These are phyloP conservation scores for Dendroctonus valens DNA, from an alignment of 1,140 invertebrate genomes.

Conservation along the genomic window DNA sequence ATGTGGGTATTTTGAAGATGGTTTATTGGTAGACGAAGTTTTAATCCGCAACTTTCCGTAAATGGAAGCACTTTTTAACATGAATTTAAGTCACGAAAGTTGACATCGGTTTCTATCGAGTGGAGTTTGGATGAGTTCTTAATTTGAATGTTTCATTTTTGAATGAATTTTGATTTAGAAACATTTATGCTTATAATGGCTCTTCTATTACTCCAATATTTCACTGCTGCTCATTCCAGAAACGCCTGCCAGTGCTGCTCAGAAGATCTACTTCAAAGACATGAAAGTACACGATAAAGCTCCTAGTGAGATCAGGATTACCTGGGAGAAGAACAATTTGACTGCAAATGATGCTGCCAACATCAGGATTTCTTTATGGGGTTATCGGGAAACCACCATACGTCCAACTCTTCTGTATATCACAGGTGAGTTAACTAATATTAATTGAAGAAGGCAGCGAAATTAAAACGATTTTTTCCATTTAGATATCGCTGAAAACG, in stretches of 20 bases:
- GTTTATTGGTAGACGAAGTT: too few species aligned
- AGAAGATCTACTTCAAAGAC: slow-evolving; percentile 79
- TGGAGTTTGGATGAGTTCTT: too few species aligned
- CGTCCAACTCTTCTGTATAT: slow-evolving; percentile 65
- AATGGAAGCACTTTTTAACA: too few species aligned
- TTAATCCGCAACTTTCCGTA: too few species aligned
- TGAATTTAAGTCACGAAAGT: too few species aligned
- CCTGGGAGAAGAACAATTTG: slow-evolving; percentile 82
- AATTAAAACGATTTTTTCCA: not conserved
- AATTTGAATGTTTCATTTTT: slow-evolving; percentile 11
- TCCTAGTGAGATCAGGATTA: slow-evolving; percentile 71
- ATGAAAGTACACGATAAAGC: slow-evolving; percentile 68
- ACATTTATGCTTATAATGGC: not conserved
- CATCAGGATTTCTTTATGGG: slow-evolving; percentile 80
- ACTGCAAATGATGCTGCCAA: slow-evolving; percentile 74
- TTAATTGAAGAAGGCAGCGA: not conserved
- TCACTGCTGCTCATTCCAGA: slow-evolving; percentile 54
- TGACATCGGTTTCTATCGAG: too few species aligned
- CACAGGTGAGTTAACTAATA: slow-evolving; percentile 30
- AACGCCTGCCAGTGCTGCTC: slow-evolving; percentile 79
- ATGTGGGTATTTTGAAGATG: not conserved
- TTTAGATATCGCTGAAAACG: slow-evolving; percentile 38
- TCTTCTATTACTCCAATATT: not conserved
- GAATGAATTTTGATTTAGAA: not conserved
- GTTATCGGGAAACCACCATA: slow-evolving; percentile 81